A percentile compares a stretch with the other conserved stretches of the same genome.
phyloP scores from a whole-genome alignment of 2,888 invertebrate genomes.

The Erebia aethiops region DNA sequence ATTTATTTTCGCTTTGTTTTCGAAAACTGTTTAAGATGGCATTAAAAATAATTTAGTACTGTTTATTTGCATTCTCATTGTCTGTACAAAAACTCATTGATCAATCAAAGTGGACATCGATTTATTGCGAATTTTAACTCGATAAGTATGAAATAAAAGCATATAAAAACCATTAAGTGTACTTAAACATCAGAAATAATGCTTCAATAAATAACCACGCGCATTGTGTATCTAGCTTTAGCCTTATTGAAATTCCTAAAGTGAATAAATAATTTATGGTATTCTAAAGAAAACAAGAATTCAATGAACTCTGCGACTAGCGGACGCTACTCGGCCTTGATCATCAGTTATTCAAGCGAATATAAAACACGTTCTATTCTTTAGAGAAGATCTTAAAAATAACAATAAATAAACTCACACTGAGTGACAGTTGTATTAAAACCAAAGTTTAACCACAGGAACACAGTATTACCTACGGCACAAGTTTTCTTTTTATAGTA shows the following conservation, averaged over 20 bases:
- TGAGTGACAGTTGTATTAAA: background rate
- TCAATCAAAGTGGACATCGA: constrained; percentile 18
- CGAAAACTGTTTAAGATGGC: background rate
- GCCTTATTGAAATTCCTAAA: constrained; percentile 34
- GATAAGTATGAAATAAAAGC: constrained; percentile 7
- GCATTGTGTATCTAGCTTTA: constrained; percentile 10
- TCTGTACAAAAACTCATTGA: background rate
- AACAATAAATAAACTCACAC: background rate
- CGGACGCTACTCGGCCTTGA: constrained; percentile 59
- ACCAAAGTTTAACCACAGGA: background rate
- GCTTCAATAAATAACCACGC: constrained; percentile 2
- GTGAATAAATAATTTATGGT: constrained; percentile 37
- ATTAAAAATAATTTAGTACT: background rate
- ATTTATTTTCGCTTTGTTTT: too few species aligned
- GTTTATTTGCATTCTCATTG: constrained; percentile 3
- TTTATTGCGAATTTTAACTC: constrained; percentile 4
- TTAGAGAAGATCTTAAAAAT: background rate
- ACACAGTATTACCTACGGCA: background rate
- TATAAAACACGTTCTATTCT: constrained; percentile 2
- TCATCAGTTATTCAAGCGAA: constrained; percentile 17
- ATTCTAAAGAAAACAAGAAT: constrained; percentile 48
- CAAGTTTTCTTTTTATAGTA: background rate
- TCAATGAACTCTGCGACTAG: constrained; percentile 60
- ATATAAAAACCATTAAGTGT: background rate
- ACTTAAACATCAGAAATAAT: constrained; percentile 3